Percentiles rank a stretch among this genome's conserved stretches.
Evolutionary conservation across 2,113 vertebrate species (phyloP).

Genomic region (Nanorana parkeri): DNA sequence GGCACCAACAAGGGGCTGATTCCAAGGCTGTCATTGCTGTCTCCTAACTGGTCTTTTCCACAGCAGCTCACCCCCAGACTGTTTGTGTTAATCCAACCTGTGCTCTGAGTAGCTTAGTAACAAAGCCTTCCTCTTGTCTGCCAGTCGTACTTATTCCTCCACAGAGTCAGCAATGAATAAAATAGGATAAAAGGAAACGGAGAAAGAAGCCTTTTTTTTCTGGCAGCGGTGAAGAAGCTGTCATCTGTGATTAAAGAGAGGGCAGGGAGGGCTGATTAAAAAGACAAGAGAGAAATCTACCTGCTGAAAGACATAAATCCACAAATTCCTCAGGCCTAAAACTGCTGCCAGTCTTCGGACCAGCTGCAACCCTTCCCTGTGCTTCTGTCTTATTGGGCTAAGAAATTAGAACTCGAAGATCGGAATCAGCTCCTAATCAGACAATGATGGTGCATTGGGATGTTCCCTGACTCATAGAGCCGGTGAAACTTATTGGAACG

Average conservation of each 20-base stretch:
- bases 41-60: neutral
- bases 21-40: neutral
- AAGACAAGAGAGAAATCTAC: constrained; percentile 54
- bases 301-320: constrained; percentile 57
- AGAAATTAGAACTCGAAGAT: neutral
- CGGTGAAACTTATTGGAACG: too few relatives aligned
- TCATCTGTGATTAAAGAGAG: constrained; percentile 58
- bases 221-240: constrained; percentile 52
- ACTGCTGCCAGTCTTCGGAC: constrained; percentile 45
- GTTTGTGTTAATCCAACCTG: constrained; percentile 47
- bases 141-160: constrained; percentile 51
- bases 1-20: neutral
- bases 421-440: neutral
- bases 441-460: neutral
- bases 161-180: constrained; percentile 54
- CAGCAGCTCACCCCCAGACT: constrained; percentile 20
- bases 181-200: constrained; percentile 55
- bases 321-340: constrained; percentile 48
- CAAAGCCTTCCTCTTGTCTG: constrained; percentile 56
- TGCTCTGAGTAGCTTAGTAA: constrained; percentile 51
- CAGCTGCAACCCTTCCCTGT: neutral
- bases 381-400: neutral
- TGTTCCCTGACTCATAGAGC: too few relatives aligned
- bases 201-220: constrained; percentile 50
- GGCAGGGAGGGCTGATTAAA: constrained; percentile 45